These are phyloP conservation scores for Dipus sagitta DNA, from an alignment of 2,797 vertebrate species.

Conservation along the genomic window DNA sequence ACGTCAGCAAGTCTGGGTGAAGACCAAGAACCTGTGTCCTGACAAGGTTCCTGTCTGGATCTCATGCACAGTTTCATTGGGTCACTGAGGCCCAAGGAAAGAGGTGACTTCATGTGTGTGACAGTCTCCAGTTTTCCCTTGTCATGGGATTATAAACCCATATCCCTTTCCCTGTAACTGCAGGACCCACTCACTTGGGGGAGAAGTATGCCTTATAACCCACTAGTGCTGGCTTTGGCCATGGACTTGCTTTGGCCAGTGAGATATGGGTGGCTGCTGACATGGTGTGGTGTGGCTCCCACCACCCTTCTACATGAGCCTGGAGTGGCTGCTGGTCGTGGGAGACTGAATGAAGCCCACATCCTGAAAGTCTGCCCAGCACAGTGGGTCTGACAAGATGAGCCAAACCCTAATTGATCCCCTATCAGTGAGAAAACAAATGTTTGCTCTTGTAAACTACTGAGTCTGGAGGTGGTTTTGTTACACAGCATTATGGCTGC, in stretches of 20 bases:
- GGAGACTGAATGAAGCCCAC: background rate
- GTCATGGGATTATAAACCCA: background rate
- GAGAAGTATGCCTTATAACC: background rate
- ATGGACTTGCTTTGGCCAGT: background rate
- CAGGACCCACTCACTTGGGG: background rate
- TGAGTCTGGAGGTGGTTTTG: background rate
- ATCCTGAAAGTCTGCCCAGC: background rate
- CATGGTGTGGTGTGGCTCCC: background rate
- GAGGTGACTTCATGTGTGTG: background rate
- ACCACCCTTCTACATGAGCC: background rate
- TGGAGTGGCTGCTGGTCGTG: background rate
- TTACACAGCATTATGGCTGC: background rate
- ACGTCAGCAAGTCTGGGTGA: background rate
- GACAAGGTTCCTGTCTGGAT: background rate
- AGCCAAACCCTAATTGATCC: background rate
- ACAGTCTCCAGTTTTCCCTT: background rate
- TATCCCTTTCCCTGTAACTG: background rate
- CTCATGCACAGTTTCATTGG: background rate
- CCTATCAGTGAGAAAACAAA: background rate
- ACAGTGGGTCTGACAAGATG: background rate
- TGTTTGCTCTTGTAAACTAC: background rate
- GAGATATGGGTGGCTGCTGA: background rate
- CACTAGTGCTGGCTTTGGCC: background rate
- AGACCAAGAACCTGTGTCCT: background rate
- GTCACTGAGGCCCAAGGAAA: background rate